Conservation (phyloP, 2,113 vertebrate species). For the Vulpes ferrilata region DNA sequence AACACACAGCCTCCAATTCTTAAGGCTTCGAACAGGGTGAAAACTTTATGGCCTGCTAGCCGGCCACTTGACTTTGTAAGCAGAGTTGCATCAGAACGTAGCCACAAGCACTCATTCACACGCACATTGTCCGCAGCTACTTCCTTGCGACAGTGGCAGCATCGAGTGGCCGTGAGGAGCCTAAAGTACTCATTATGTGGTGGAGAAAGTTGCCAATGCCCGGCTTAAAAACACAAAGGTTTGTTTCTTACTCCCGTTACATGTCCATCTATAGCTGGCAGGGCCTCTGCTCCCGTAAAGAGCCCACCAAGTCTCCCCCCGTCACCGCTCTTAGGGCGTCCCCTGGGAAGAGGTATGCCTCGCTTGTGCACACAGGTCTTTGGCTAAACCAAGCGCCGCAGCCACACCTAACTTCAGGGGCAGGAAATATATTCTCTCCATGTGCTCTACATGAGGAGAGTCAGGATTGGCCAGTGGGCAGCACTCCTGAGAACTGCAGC, state of each 20-base stretch:
- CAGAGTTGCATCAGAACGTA: not conserved
- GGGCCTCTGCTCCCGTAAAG: not conserved
- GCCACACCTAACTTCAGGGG: not conserved
- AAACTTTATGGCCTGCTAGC: not conserved
- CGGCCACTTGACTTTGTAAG: not conserved
- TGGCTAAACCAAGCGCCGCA: not conserved
- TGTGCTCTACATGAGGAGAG: not conserved
- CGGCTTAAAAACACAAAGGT: not conserved
- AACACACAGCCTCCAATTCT: not conserved
- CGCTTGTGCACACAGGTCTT: not conserved
- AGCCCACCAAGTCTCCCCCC: not conserved
- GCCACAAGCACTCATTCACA: rapidly evolving
- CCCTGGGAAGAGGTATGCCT: not conserved
- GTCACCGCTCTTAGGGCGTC: no score
- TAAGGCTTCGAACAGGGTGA: not conserved
- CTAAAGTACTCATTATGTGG: not conserved
- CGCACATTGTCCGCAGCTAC: rapidly evolving
- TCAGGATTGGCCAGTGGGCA: not conserved
- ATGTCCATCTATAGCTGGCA: not conserved
- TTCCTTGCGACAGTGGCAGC: not conserved
- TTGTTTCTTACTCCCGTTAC: not conserved
- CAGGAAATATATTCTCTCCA: not conserved
- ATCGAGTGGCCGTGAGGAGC: not conserved
- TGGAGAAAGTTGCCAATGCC: not conserved
- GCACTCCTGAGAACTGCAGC: rapidly evolving